Percentiles rank a stretch among this genome's conserved stretches.
Conservation (phyloP, 2,888 invertebrate genomes). For the Phengaris arion region DNA sequence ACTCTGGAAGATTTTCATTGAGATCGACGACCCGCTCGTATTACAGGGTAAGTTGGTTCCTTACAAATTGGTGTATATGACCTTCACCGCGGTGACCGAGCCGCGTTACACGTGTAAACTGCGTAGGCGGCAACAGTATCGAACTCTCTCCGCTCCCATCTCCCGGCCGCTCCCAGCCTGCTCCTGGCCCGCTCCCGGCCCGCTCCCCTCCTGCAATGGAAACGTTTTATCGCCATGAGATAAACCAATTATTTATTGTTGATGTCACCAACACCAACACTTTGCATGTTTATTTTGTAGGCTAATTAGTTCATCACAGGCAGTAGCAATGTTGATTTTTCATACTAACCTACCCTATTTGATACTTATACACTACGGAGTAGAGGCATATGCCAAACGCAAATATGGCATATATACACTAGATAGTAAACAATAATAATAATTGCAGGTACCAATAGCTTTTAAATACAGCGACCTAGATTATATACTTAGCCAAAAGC, state of each 20-base stretch:
- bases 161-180: neutral
- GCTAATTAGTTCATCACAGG: neutral
- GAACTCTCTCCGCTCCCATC: slow-evolving; percentile 37
- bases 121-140: slow-evolving; percentile 56
- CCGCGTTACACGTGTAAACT: slow-evolving; percentile 64
- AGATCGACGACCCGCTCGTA: slow-evolving; percentile 69
- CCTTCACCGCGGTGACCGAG: slow-evolving; percentile 69
- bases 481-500: neutral
- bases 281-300: neutral
- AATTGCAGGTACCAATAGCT: too few relatives aligned
- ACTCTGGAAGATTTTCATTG: slow-evolving; percentile 75
- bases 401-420: neutral
- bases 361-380: too few relatives aligned
- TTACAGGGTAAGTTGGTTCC: slow-evolving; percentile 67
- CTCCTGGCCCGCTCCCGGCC: slow-evolving; percentile 3
- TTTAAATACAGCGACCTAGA: too few relatives aligned
- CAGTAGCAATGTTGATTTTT: neutral
- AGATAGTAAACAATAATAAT: neutral
- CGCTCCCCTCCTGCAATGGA: neutral
- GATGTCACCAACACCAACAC: neutral
- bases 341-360: too few relatives aligned
- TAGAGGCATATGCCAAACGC: neutral
- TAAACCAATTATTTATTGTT: neutral
- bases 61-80: slow-evolving; percentile 54
- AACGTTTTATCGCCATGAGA: neutral